Evolutionary conservation across 37 sponge, comb jelly and placozoan genomes (phyloP), one percentile per base, ranked within the genome.

Genomic region (Eunapius fragilis): DNA sequence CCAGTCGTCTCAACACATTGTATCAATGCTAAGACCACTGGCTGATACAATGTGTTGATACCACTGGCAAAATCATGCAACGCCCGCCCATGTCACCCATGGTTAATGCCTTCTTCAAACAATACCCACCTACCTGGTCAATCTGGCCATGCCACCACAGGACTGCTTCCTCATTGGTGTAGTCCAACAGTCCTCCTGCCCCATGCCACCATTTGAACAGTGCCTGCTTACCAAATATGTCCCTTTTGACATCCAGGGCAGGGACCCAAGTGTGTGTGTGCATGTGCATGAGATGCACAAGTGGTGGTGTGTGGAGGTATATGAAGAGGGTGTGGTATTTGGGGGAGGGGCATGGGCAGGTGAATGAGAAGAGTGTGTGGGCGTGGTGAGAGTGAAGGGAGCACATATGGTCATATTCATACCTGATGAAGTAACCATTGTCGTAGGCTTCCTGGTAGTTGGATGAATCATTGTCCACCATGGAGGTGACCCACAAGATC

Each of bases 131-230:
- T 26, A 89, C 95, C 77, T 89, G 71, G 41, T 95, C 87, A 81
- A 95, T 82, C 74, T 95, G 95, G 38, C 73, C 25, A 68, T 95
- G 95, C 95, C 95, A 95, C 95, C 95, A 95, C 3, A 91, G 72
- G 1, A 89, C 74, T 31, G 95, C 95, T 25, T 85, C 84, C 23
- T 71, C 37, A 67, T 95, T 95, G 79, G 87, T 86, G 89, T 95
- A 95, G 76, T 95, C 95, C 67, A 95, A 69, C 17, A 95, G 74
- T n/a, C 95, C 92, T 37, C 95, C 95, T 31, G 78, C 85, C 19
- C 95, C 95, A 89, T 95, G 95, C 95, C 95, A 95, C 95, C 95
- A 95, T 22, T 79, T 83, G n/a, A 95, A 24, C 26, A 89, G 24
- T 17, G 89, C 87, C 71, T 85, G 79, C 71, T 89, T 81, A 38